Conservation (phyloP, 2,113 vertebrate genomes). For the Pyrgilauda ruficollis region DNA sequence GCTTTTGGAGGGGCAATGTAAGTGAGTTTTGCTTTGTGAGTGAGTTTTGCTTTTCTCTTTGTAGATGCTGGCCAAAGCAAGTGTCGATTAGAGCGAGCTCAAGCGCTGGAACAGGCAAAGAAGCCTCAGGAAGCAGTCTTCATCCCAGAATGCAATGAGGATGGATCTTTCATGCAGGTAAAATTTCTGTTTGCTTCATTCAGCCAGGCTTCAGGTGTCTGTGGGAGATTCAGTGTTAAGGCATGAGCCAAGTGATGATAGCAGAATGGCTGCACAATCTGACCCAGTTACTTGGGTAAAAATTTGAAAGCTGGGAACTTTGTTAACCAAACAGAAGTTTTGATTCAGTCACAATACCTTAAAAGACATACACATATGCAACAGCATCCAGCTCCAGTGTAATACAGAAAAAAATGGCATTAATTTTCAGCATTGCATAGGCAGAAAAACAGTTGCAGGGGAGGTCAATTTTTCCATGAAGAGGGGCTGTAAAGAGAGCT, state of each 20-base stretch:
- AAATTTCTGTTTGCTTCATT: not conserved
- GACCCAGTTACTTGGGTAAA: not conserved
- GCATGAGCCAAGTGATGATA: not conserved
- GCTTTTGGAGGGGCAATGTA: not conserved
- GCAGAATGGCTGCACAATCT: not conserved
- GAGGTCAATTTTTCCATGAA: not conserved
- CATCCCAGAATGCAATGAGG: constrained; percentile 93
- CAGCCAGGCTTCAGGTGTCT: not conserved
- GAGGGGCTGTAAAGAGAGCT: not conserved
- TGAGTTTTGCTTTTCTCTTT: not conserved
- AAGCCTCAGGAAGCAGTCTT: constrained; percentile 94
- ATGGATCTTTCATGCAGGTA: constrained; percentile 95
- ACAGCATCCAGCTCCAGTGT: not conserved
- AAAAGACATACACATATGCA: not conserved
- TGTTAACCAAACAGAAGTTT: not conserved
- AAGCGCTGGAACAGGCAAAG: constrained; percentile 89
- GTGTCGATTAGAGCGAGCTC: constrained; percentile 87
- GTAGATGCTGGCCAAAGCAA: constrained; percentile 91
- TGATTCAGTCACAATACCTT: not conserved
- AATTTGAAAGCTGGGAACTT: not conserved
- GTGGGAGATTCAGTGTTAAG: not conserved
- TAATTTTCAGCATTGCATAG: not conserved
- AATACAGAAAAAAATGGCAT: not conserved
- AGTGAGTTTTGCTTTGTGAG: not conserved
- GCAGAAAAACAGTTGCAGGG: not conserved